Base-by-base conservation (phyloP, 2,113 vertebrate species). In the Neomonachus schauinslandi region DNA sequence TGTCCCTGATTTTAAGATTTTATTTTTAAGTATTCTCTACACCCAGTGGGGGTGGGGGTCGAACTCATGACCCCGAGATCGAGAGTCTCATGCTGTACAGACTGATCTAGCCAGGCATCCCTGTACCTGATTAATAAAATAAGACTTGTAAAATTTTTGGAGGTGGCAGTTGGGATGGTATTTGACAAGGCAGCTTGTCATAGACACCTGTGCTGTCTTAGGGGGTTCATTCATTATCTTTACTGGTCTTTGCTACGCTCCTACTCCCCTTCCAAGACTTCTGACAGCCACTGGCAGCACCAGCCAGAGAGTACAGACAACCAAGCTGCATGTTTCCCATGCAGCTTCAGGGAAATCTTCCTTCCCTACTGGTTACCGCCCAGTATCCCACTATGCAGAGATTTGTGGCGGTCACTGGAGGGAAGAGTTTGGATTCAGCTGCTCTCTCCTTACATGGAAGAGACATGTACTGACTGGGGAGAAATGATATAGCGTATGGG, bases 81-180 rank as follows among this genome's bases (percentile, higher is more conserved):
- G 26, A 49, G 26, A 46, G 42, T 49, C 7, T 7, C 13, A 46
- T 46, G 39, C 42, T 46, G 7, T 76, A 76, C 14, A 49, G 74
- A 77, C 72, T 76, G 39, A 76, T 13, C 24, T 42, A 46, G 72
- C 13, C 72, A 76, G 72, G 7, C 5, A 16, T 24, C 72, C 14
- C 72, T 46, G 51, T 84, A 80, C 55, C 79, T 71, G 55, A 87
- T 65, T 90, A 87, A 93, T 90, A 65, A 96, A 95, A 21, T 19
- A 26, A 87, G 61, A 69, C 7, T 19, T 42, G 77, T 46, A 18
- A 24, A 12, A 39, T 81, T 83, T 96, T 74, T 83, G 11, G 24
- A 84, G 49, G 5, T 74, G 4, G 51, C 80, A 19, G 39, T 76
- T 53, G 42, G 12, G 74, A 46, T 80, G 67, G 59, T 74, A 0